Evolutionary conservation across 2,797 vertebrate species (phyloP).

Genomic region (Momotus momota): DNA sequence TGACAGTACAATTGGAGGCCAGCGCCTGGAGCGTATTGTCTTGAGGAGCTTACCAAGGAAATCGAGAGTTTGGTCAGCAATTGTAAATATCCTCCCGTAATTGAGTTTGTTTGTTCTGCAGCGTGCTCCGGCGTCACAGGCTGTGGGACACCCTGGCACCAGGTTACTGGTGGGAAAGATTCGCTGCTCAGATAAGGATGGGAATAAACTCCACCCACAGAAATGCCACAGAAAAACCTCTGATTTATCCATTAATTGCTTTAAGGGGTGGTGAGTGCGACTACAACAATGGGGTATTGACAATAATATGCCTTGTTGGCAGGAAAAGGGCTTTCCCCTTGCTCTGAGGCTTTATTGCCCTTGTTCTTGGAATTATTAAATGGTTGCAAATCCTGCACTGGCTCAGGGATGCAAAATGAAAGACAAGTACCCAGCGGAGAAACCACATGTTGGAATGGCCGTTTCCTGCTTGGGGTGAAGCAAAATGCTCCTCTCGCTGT

Average conservation of each 20-base stretch:
- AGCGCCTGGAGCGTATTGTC: constrained; percentile 71
- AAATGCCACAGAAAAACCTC: constrained; percentile 71
- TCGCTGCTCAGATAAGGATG: constrained; percentile 81
- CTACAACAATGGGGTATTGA: constrained; percentile 80
- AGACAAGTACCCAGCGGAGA: not conserved
- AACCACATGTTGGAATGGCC: not conserved
- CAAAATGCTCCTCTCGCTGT: not conserved
- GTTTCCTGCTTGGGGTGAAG: not conserved
- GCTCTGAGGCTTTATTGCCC: constrained; percentile 24
- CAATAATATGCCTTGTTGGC: constrained; percentile 75
- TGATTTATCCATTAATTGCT: constrained; percentile 81
- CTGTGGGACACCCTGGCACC: constrained; percentile 90
- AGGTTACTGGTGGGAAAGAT: constrained; percentile 87
- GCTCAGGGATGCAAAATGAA: not conserved
- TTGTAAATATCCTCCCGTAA: constrained; percentile 85
- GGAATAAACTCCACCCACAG: constrained; percentile 83
- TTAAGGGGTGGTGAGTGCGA: constrained; percentile 72
- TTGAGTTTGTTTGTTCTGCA: constrained; percentile 79
- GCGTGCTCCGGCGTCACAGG: constrained; percentile 60
- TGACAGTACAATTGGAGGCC: constrained; percentile 74
- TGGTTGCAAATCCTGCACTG: constrained; percentile 45
- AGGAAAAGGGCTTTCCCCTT: constrained; percentile 81
- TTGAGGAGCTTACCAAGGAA: constrained; percentile 77
- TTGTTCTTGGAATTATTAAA: constrained; percentile 49
- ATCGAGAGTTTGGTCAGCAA: constrained; percentile 75